Conservation (phyloP, 2,797 vertebrate species). For the Lepilemur septentrionalis region DNA sequence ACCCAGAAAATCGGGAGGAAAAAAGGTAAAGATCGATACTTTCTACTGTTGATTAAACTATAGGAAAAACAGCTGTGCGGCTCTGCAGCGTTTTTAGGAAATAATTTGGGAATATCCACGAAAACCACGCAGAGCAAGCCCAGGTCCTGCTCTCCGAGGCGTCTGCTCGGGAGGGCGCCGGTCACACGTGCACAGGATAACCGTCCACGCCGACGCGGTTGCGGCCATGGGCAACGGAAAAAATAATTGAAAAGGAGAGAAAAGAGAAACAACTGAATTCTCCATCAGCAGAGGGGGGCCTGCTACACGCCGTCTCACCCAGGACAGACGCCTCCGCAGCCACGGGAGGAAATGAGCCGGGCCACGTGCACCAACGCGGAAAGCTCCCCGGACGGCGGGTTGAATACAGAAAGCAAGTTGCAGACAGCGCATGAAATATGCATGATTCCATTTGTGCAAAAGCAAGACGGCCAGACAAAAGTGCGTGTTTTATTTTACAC, state of each 20-base stretch:
- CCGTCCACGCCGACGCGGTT: rapidly evolving
- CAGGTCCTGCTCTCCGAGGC: rapidly evolving
- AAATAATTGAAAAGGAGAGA: neutral
- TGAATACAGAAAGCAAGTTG: neutral
- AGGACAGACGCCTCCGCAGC: neutral
- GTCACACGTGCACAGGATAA: rapidly evolving
- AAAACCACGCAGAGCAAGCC: neutral
- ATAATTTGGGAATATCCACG: rapidly evolving
- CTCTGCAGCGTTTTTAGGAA: rapidly evolving
- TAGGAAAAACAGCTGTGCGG: rapidly evolving
- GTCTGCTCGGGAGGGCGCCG: rapidly evolving
- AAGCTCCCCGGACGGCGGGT: neutral
- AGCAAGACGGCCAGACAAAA: rapidly evolving
- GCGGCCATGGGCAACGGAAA: neutral
- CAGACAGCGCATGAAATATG: neutral
- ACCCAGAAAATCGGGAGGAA: rapidly evolving
- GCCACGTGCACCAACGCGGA: rapidly evolving
- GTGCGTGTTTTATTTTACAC: rapidly evolving
- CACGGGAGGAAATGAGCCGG: neutral
- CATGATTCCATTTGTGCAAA: neutral
- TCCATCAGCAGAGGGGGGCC: neutral
- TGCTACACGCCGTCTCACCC: rapidly evolving
- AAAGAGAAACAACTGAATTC: rapidly evolving
- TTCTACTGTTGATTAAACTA: rapidly evolving
- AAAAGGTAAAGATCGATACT: rapidly evolving